phyloP scores from a whole-genome alignment of 2,113 vertebrate species.

The Prochilodus magdalenae region DNA sequence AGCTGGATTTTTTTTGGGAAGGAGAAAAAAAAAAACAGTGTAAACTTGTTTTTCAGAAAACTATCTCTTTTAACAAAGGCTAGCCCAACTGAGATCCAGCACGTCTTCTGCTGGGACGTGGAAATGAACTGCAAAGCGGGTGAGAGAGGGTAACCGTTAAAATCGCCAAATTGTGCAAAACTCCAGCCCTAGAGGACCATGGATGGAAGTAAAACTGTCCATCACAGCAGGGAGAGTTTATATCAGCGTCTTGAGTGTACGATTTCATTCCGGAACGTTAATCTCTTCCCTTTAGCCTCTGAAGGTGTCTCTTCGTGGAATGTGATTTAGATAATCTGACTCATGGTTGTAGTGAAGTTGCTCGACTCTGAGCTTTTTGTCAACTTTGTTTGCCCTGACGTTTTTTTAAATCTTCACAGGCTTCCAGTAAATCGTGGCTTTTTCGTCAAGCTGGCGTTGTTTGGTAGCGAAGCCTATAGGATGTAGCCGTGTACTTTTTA shows the following conservation, averaged over 20 bases:
- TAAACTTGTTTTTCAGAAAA: too few species aligned
- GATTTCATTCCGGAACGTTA: conserved; percentile 19
- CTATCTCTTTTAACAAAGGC: neutral
- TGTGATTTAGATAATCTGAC: conserved; percentile 44
- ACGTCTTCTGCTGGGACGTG: too few species aligned
- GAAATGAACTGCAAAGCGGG: too few species aligned
- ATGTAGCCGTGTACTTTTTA: conserved; percentile 44
- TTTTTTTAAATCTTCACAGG: conserved; percentile 48
- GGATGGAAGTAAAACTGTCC: too few species aligned
- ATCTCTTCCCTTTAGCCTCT: conserved; percentile 30
- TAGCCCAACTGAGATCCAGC: neutral
- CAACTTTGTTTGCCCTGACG: conserved; percentile 41
- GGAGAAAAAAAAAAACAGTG: too few species aligned
- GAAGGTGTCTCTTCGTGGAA: conserved; percentile 46
- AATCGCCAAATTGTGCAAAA: too few species aligned
- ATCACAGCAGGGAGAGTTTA: neutral
- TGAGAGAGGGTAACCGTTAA: too few species aligned
- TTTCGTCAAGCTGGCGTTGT: conserved; percentile 48
- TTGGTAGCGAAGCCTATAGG: conserved; percentile 40
- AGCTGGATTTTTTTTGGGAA: too few species aligned
- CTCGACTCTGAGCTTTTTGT: conserved; percentile 38
- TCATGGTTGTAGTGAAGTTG: conserved; percentile 55
- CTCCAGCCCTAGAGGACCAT: too few species aligned
- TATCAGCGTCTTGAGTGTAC: neutral
- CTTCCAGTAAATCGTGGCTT: conserved; percentile 51